phyloP scores from a whole-genome alignment of 2,888 invertebrate genomes.

The Drosophila eohydei region DNA sequence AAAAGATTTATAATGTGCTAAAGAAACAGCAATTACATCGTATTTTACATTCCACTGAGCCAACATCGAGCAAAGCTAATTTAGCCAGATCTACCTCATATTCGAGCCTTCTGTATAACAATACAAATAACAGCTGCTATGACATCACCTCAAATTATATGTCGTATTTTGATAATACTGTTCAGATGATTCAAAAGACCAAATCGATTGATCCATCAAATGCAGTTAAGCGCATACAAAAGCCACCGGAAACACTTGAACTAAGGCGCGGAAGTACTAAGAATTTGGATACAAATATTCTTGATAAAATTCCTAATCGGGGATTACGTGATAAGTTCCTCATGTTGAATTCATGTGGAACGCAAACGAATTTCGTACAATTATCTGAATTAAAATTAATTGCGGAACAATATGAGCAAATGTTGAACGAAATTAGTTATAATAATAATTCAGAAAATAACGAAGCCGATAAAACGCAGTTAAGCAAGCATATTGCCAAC shows the following conservation, averaged over 20 bases:
- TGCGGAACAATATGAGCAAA: slow-evolving; percentile 77
- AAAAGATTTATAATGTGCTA: slow-evolving; percentile 84
- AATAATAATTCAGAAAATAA: slow-evolving; percentile 67
- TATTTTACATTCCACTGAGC: slow-evolving; percentile 75
- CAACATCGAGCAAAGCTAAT: slow-evolving; percentile 32
- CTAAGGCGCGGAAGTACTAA: slow-evolving; percentile 1
- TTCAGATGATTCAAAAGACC: background rate
- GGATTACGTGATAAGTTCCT: slow-evolving; percentile 31
- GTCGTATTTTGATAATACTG: background rate
- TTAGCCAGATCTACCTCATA: slow-evolving; percentile 70
- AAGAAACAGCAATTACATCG: slow-evolving; percentile 83
- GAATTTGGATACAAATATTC: background rate
- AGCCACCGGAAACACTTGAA: slow-evolving; percentile 59
- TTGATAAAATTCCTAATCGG: background rate
- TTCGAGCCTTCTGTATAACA: slow-evolving; percentile 61
- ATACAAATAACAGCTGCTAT: slow-evolving; percentile 17
- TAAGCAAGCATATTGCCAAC: slow-evolving; percentile 1
- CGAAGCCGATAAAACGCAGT: slow-evolving; percentile 58
- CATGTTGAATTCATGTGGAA: slow-evolving; percentile 64
- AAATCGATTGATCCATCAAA: background rate
- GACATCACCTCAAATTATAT: slow-evolving; percentile 7
- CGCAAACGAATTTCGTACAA: slow-evolving; percentile 83
- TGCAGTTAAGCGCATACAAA: slow-evolving; percentile 42
- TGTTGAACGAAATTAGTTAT: slow-evolving; percentile 40
- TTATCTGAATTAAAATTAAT: slow-evolving; percentile 76